Base-by-base conservation (phyloP, 2,113 vertebrate genomes). In the Lampris megalopsis region DNA sequence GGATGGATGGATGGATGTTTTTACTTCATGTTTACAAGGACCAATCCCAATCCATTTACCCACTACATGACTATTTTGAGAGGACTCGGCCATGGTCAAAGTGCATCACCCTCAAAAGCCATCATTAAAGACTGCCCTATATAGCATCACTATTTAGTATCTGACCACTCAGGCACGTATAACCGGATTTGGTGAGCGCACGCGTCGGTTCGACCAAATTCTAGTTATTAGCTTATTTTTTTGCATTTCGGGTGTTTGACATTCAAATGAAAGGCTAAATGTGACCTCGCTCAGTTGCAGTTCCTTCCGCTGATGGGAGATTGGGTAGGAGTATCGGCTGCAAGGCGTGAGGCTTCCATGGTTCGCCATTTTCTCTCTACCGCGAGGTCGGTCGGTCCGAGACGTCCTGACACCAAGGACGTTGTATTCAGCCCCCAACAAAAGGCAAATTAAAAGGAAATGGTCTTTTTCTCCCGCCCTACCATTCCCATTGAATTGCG, bases 11-110 rank as follows among this genome's bases (percentile, higher is more conserved):
- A n/a, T n/a, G n/a, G 42, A 43, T 61, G 63, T 67, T 49, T 49
- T 54, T 0, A 10, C 59, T 79, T 43, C 43, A 24, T 69, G 13
- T 63, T 50, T 73, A 52, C 13, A 47, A 49, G 60, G 64, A 58
- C 35, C 56, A 76, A 79, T 42, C 1, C 66, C 73, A 73, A 85
- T 79, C 74, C 52, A 50, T 63, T 63, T 58, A 69, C 72, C 50
- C 49, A 64, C 67, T 61, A 54, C 59, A 56, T 52, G 61, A 9
- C 36, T 49, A 57, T 68, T 9, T 24, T 38, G 60, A 36, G 66
- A 73, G n/a, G 68, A 75, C 65, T 43, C 50, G 6, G n/a, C 59
- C 43, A 73, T 80, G 65, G 56, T 76, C 60, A 52, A 53, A 70
- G 65, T 62, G 64, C 36, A 68, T 71, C 68, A 69, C 57, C 50